Evolutionary conservation across 2,888 invertebrate species (phyloP).

Genomic region (Hypercompe scribonia): DNA sequence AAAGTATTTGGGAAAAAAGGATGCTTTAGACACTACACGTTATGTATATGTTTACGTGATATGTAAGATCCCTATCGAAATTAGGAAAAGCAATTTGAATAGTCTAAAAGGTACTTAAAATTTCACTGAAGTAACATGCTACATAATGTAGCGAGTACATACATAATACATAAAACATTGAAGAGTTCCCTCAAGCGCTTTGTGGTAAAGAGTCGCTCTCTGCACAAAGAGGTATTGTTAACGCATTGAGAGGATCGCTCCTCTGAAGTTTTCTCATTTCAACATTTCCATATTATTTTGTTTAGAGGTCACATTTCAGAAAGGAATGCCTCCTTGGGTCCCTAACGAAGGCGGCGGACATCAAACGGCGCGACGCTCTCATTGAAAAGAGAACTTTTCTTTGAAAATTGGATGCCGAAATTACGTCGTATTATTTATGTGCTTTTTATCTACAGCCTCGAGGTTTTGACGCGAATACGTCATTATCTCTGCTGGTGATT

Average conservation of each 20-base stretch:
- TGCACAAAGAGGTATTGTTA: slow-evolving; percentile 67
- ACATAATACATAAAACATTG: neutral
- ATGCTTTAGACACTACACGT: neutral
- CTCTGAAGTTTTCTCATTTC: slow-evolving; percentile 74
- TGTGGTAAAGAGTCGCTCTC: neutral
- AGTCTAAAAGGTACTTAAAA: neutral
- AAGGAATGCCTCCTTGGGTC: slow-evolving; percentile 33
- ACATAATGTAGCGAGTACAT: neutral
- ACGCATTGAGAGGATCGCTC: slow-evolving; percentile 66
- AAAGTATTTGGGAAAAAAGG: neutral
- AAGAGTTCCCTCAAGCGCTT: neutral
- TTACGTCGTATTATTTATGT: slow-evolving; percentile 70
- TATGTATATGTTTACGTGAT: neutral
- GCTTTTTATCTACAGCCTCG: slow-evolving; percentile 44
- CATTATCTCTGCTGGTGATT: slow-evolving; percentile 24
- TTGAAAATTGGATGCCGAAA: slow-evolving; percentile 76
- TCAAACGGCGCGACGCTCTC: slow-evolving; percentile 57
- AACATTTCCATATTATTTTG: slow-evolving; percentile 81
- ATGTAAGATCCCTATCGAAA: neutral
- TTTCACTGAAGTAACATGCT: neutral
- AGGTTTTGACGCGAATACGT: slow-evolving; percentile 35
- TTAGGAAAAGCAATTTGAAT: neutral
- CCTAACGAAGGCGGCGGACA: slow-evolving; percentile 57
- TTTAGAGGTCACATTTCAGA: slow-evolving; percentile 50
- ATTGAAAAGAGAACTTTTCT: slow-evolving; percentile 68